phyloP scores from a whole-genome alignment of 2,113 vertebrate species.

The Cochlearius cochlearius region DNA sequence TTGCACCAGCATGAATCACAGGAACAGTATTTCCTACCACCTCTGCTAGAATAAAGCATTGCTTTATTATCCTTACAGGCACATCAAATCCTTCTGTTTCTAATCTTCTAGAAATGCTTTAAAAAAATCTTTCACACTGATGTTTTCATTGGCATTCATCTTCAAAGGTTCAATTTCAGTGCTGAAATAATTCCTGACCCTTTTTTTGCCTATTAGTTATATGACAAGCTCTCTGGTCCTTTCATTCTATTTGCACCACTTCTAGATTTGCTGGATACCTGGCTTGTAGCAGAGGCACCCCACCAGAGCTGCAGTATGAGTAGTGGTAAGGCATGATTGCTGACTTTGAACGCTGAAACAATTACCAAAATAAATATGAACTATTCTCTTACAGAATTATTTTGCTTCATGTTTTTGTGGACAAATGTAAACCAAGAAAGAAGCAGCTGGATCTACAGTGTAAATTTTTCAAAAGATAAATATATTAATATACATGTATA shows the following conservation, averaged over 20 bases:
- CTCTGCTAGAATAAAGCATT: background rate
- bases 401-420: background rate
- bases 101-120: background rate
- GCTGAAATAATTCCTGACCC: background rate
- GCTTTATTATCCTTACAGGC: background rate
- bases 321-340: background rate
- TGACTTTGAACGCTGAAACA: background rate
- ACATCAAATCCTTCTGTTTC: constrained; percentile 8
- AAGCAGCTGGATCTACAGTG: background rate
- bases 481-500: background rate
- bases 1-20: background rate
- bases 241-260: background rate
- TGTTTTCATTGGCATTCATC: constrained; percentile 1
- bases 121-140: background rate
- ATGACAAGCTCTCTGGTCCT: background rate
- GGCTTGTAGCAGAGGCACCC: background rate
- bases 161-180: background rate
- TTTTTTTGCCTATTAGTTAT: background rate
- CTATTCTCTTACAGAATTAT: background rate
- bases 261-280: background rate
- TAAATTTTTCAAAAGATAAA: background rate
- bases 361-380: background rate
- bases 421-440: background rate
- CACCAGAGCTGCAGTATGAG: background rate
- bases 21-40: background rate